Percentiles rank a stretch among this genome's conserved stretches.
Evolutionary conservation across 2,113 vertebrate species (phyloP).

Genomic region (Gasterosteus aculeatus): DNA sequence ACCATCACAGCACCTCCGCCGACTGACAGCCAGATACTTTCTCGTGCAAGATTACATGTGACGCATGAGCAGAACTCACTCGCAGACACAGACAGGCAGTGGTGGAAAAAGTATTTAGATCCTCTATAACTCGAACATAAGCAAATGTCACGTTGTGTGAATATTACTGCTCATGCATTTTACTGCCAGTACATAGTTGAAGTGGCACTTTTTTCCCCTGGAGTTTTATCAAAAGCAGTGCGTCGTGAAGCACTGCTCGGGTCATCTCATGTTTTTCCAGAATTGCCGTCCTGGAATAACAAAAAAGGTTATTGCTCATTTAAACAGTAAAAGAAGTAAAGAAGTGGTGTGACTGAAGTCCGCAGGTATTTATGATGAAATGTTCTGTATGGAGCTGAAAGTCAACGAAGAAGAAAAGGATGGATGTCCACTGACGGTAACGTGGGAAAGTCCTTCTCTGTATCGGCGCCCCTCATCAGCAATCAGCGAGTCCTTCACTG

Average conservation of each 20-base stretch:
- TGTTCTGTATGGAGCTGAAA: neutral
- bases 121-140: neutral
- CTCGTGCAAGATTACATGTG: slow-evolving; percentile 43
- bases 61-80: slow-evolving; percentile 40
- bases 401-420: neutral
- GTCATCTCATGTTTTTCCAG: neutral
- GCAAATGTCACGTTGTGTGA: neutral
- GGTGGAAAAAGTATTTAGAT: slow-evolving; percentile 2
- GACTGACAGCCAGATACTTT: slow-evolving; percentile 46
- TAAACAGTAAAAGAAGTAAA: too few relatives aligned
- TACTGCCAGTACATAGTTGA: neutral
- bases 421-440: slow-evolving; percentile 3
- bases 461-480: slow-evolving; percentile 39
- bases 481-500: slow-evolving; percentile 27
- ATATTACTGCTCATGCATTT: neutral
- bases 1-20: slow-evolving; percentile 8
- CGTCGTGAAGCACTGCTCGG: neutral
- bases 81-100: slow-evolving; percentile 4
- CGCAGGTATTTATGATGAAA: neutral
- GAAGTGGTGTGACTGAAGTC: too few relatives aligned
- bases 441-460: slow-evolving; percentile 43
- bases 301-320: neutral
- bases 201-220: neutral
- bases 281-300: neutral
- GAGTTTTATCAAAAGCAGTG: neutral